These are phyloP conservation scores for Poicephalus gulielmi DNA, from an alignment of 2,113 vertebrate species.

Conservation along the genomic window DNA sequence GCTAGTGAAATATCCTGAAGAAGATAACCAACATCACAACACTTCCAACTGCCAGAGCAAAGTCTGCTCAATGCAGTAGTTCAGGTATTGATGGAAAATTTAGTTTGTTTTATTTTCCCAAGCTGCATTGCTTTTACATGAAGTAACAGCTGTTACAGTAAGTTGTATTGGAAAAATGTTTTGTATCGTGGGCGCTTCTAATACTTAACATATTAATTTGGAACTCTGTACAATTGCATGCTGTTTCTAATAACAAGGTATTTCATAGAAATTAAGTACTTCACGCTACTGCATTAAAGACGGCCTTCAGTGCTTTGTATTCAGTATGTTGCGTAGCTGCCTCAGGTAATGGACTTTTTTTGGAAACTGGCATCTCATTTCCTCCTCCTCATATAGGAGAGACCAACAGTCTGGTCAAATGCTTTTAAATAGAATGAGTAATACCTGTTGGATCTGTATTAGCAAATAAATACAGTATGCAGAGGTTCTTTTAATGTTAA, in stretches of 20 bases:
- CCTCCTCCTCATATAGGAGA: not conserved
- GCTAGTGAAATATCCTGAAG: constrained; percentile 93
- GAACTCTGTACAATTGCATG: not conserved
- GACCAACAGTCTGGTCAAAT: not conserved
- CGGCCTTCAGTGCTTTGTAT: not conserved
- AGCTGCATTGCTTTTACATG: not conserved
- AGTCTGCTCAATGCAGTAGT: constrained; percentile 92
- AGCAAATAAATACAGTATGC: not conserved
- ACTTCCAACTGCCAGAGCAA: constrained; percentile 87
- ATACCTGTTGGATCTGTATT: not conserved
- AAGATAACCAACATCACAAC: constrained; percentile 78
- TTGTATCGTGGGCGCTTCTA: not conserved
- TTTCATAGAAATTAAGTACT: not conserved
- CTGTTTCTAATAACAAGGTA: not conserved
- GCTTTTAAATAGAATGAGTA: not conserved
- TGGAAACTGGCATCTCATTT: not conserved
- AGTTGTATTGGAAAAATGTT: not conserved
- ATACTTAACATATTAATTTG: not conserved
- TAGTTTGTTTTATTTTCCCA: not conserved
- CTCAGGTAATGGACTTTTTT: not conserved
- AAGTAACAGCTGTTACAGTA: not conserved
- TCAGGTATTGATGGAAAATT: constrained; percentile 71
- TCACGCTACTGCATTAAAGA: not conserved
- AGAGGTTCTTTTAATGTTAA: not conserved
- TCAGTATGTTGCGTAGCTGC: not conserved